Base-by-base conservation (phyloP, 2,888 invertebrate species). In the Lomographa bimaculata region DNA sequence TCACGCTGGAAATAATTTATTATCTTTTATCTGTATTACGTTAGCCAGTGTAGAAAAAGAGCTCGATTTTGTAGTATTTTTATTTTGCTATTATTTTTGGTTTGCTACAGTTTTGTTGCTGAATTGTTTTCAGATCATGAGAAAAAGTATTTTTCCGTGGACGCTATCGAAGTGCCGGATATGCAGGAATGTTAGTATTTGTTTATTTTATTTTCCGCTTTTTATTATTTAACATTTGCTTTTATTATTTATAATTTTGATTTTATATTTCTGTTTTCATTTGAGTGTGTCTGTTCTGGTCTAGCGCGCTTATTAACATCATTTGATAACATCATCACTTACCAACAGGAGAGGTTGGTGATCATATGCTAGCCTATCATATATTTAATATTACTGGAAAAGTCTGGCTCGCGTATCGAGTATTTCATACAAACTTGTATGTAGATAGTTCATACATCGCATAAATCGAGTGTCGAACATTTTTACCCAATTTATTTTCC, bases 131-230 rank as follows among this genome's bases (percentile, higher is more conserved):
- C 89, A 89, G 89, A 68, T 72, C 73, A 72, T 55, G 73, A 48
- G 73, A 85, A 63, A 80, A 81, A 72, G 51, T 63, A 72, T 51
- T 84, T 86, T 67, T 60, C 71, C 39, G 77, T 84, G 61, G 83
- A 89, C 32, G 76, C 76, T 69, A 77, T 86, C 45, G 87, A 86
- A 53, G 84, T 87, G 30, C 85, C 85, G 24, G 83, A 86, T 60
- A 79, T 89, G 78, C 86, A 86, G 61, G 82, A 87, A 65, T 64
- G 89, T 89, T 85, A 85, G 89, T 89, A 87, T 70, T 60, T 53
- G 54, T 54, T 56, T 48, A 57, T 49, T 54, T 50, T 59, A 53
- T 55, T 39, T 64, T 50, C 43, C 46, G n/a, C 54, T 33, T 37
- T 36, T 26, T 43, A 26, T 50, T 46, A 20, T 26, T 55, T 54